These are phyloP conservation scores for Macrocentrus cingulum DNA, from an alignment of 1,140 invertebrate species.

Conservation along the genomic window DNA sequence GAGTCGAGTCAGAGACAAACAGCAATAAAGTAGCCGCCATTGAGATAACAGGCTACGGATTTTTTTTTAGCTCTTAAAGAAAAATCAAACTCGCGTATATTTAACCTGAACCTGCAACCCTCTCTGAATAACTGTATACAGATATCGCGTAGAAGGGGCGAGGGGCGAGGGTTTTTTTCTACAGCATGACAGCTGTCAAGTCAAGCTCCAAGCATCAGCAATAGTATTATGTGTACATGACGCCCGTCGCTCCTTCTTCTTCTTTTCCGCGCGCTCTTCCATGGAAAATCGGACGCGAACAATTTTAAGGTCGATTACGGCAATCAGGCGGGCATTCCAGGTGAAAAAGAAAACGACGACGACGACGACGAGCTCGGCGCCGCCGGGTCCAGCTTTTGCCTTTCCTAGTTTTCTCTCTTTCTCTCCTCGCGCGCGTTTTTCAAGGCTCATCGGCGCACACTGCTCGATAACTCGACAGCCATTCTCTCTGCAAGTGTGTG, in stretches of 20 bases:
- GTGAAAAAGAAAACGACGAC: conserved; percentile 6
- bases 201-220: not conserved
- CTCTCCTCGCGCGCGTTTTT: conserved; percentile 10
- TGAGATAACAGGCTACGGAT: too few species aligned
- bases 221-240: not conserved
- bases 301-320: conserved; percentile 39
- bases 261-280: not conserved
- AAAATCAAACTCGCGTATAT: too few species aligned
- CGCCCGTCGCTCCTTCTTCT: not conserved
- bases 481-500: not conserved
- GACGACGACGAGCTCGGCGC: conserved; percentile 1
- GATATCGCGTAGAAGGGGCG: too few species aligned
- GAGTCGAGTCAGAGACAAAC: too few species aligned
- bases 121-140: too few species aligned
- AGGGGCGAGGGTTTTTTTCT: too few species aligned
- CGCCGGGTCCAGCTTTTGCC: conserved; percentile 6
- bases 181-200: conserved; percentile 4
- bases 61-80: too few species aligned
- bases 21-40: too few species aligned
- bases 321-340: conserved; percentile 26
- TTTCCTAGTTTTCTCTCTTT: conserved; percentile 34
- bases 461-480: not conserved
- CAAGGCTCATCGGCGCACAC: not conserved
- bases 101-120: too few species aligned
- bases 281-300: conserved; percentile 30